Evolutionary conservation across 2,113 vertebrate genomes (phyloP).

Genomic region (Boleophthalmus pectinirostris): DNA sequence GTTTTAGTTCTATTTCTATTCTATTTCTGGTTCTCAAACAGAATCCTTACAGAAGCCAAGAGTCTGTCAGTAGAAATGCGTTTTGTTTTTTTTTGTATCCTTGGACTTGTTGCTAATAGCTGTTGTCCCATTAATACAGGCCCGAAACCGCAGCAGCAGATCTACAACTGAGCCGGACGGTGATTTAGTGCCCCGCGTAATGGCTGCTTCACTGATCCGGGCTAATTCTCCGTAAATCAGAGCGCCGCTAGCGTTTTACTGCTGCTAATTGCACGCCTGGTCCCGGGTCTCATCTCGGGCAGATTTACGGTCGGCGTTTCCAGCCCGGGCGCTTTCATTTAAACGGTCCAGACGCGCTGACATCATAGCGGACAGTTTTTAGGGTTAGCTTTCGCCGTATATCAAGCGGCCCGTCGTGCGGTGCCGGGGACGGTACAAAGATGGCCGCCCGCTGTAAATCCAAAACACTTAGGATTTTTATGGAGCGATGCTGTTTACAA

Average conservation of each 20-base stretch:
- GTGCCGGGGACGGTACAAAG: background rate
- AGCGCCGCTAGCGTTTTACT: background rate
- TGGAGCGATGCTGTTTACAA: background rate
- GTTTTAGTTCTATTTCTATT: too few species aligned
- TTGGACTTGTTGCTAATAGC: background rate
- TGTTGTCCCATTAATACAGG: background rate
- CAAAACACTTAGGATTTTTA: background rate
- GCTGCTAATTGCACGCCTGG: slow-evolving; percentile 1
- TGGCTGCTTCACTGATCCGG: background rate
- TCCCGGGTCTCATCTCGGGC: background rate
- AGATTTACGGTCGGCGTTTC: background rate
- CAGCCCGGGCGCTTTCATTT: background rate
- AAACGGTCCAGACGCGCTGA: slow-evolving; percentile 3
- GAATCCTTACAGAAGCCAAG: background rate
- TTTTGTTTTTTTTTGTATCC: background rate
- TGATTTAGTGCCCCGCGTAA: slow-evolving; percentile 4
- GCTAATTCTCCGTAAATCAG: background rate
- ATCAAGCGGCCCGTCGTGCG: background rate
- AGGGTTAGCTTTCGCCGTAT: background rate
- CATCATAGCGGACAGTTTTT: background rate
- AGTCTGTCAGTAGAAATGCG: background rate
- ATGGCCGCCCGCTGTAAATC: slow-evolving; percentile 4
- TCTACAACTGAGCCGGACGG: background rate
- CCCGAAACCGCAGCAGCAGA: background rate
- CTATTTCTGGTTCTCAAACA: too few species aligned